Evolutionary conservation across 2,888 invertebrate genomes (phyloP).

Genomic region (Ischnus inquisitorius): DNA sequence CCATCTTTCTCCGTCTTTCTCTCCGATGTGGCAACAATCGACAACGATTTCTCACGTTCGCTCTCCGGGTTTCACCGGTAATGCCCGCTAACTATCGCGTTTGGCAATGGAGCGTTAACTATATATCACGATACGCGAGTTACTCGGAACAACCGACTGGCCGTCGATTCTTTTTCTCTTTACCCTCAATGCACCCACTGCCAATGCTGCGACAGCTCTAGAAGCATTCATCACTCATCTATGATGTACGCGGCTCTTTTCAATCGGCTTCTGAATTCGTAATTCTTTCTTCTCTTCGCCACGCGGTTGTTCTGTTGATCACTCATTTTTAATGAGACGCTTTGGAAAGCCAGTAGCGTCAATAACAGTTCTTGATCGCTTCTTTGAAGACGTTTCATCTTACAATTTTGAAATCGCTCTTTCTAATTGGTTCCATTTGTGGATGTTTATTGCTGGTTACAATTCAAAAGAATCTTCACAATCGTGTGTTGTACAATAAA

Average conservation of each 20-base stretch:
- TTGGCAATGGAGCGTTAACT: conserved; percentile 57
- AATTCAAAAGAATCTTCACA: no score
- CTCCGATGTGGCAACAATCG: conserved; percentile 60
- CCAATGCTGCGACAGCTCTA: neutral
- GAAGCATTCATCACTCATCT: neutral
- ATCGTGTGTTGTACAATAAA: no score
- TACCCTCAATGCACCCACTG: neutral
- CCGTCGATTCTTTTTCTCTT: conserved; percentile 11
- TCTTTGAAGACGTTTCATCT: no score
- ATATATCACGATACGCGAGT: neutral
- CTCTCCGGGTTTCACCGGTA: conserved; percentile 62
- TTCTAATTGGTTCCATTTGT: no score
- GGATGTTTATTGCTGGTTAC: no score
- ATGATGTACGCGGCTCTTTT: neutral
- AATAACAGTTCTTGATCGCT: no score
- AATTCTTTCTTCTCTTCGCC: neutral
- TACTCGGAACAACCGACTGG: neutral
- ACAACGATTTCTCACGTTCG: conserved; percentile 55
- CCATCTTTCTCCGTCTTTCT: conserved; percentile 49
- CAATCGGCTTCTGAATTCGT: neutral
- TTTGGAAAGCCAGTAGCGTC: no score
- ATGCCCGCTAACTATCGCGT: conserved; percentile 64
- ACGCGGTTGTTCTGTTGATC: neutral
- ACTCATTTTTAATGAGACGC: no score
- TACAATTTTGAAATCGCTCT: no score